phyloP scores from a whole-genome alignment of 2,888 invertebrate species.

The Ametastegia equiseti region DNA sequence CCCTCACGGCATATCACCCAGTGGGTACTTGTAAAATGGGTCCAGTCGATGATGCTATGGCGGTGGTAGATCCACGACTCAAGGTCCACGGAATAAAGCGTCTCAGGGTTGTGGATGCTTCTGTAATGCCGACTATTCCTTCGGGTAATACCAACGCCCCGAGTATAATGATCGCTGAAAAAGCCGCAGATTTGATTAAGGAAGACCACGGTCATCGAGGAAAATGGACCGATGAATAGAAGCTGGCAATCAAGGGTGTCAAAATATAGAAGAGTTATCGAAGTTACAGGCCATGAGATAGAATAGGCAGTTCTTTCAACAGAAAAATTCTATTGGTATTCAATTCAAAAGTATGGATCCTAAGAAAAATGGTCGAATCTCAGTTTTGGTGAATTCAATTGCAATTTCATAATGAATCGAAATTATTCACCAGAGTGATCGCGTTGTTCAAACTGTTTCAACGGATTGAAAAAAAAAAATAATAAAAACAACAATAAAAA shows the following conservation, averaged over 20 bases:
- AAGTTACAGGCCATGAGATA: background rate
- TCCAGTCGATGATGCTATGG: slow-evolving; percentile 78
- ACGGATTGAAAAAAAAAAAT: too few species aligned
- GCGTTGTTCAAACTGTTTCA: too few species aligned
- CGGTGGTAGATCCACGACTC: slow-evolving; percentile 85
- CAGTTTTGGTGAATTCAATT: too few species aligned
- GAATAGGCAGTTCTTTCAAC: background rate
- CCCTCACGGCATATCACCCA: slow-evolving; percentile 89
- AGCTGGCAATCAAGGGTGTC: background rate
- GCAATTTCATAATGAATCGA: too few species aligned
- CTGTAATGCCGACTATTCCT: slow-evolving; percentile 88
- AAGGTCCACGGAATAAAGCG: slow-evolving; percentile 81
- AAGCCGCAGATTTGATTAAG: slow-evolving; percentile 89
- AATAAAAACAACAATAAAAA: too few species aligned
- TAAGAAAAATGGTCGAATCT: too few species aligned
- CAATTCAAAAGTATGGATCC: too few species aligned
- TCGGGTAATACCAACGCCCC: slow-evolving; percentile 91
- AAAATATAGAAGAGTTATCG: background rate
- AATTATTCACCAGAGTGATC: too few species aligned
- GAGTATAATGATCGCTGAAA: slow-evolving; percentile 90
- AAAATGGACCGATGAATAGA: slow-evolving; percentile 71
- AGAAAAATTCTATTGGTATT: too few species aligned
- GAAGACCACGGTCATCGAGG: slow-evolving; percentile 82
- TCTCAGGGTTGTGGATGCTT: slow-evolving; percentile 88
- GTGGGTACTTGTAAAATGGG: slow-evolving; percentile 91